Base-by-base conservation (phyloP, 2,797 vertebrate genomes). In the Huso huso region DNA sequence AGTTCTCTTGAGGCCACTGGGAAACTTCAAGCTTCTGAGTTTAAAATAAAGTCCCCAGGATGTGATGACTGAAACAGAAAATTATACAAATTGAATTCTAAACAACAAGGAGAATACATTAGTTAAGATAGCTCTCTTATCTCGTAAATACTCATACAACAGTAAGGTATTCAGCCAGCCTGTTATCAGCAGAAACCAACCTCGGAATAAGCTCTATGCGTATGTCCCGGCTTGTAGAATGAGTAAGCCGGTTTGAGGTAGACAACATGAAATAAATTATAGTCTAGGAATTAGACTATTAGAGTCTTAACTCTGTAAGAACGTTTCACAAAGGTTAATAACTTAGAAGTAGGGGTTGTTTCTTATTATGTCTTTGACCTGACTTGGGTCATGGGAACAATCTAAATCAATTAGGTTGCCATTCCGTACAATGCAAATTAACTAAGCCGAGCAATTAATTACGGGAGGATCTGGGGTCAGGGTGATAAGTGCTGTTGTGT, bases 311-410 rank as follows among this genome's bases (percentile, higher is more conserved):
- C 23, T 62, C 61, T 62, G 13, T 3, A 8, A 62, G 61, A 48
- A 62, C 4, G 8, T 23, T 62, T 58, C 55, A 58, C 55, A 58
- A n/a, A 58, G 55, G 55, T 58, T 58, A 58, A 58, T 58, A 58
- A 10, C 13, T 37, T 48, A 18, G 61, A 23, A 18, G 61, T n/a
- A 48, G 61, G 18, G 18, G 6, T 62, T 48, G n/a, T 48, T 62
- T 10, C 61, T 62, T 23, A 62, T 62, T 62, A 62, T 48, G 6
- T 48, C 7, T 62, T 9, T 12, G 61, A 62, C 61, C 61, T 48
- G 61, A 7, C 61, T 62, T 7, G 18, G 61, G 61, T 62, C 48
- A 62, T 48, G 48, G 18, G 61, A 62, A 62, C 61, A 62, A 48
- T 62, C 6, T 62, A 23, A 62, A 48, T 62, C 61, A 62, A 7